Conservation (phyloP, 2,888 invertebrate genomes). For the Calliphora vomitoria region DNA sequence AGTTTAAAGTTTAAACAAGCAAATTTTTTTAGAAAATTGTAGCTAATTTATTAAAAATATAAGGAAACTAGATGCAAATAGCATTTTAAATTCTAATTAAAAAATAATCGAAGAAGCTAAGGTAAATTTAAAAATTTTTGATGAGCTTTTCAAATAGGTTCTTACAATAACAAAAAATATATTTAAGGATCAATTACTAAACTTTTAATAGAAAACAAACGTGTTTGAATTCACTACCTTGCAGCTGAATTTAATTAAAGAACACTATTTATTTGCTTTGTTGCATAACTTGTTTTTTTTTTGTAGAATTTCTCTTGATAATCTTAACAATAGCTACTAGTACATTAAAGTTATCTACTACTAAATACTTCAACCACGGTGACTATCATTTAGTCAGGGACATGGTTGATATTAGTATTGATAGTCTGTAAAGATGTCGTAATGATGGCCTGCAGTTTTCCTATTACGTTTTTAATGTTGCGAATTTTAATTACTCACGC, state of each 20-base stretch:
- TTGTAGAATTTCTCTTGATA: neutral
- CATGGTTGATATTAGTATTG: conserved; percentile 46
- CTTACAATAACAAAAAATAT: neutral
- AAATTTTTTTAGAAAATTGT: conserved; percentile 1
- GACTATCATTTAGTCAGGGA: conserved; percentile 42
- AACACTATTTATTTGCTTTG: neutral
- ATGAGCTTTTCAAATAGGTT: neutral
- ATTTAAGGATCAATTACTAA: conserved; percentile 14
- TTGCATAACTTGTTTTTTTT: neutral
- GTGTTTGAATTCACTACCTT: conserved; percentile 22
- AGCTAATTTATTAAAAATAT: neutral
- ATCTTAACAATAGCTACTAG: conserved; percentile 16
- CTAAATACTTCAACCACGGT: neutral
- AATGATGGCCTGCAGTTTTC: conserved; percentile 69
- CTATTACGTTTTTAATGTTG: conserved; percentile 62
- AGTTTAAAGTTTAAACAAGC: neutral
- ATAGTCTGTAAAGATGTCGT: conserved; percentile 51
- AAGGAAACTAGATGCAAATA: neutral
- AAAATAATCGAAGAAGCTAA: neutral
- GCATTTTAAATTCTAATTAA: neutral
- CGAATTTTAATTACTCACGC: conserved; percentile 73
- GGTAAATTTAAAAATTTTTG: neutral
- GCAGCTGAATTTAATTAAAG: conserved; percentile 6
- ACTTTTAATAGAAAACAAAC: conserved; percentile 18
- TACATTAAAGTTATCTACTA: conserved; percentile 14